These are phyloP conservation scores for Harpalus rufipes DNA, from an alignment of 2,888 invertebrate species.

Conservation along the genomic window DNA sequence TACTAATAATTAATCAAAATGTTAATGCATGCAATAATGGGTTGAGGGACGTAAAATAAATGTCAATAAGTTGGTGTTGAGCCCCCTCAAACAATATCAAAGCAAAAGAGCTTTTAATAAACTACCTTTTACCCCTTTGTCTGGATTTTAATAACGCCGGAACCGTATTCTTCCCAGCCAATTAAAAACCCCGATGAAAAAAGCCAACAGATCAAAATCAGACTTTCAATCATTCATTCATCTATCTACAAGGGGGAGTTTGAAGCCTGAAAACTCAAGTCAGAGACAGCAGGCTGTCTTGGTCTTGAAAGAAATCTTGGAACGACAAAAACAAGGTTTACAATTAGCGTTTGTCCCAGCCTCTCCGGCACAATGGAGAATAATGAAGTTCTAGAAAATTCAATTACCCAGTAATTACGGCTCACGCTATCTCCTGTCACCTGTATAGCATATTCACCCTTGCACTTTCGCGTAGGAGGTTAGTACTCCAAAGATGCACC, in stretches of 20 bases:
- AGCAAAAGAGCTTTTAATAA: conserved; percentile 33
- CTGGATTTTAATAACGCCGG: conserved; percentile 8
- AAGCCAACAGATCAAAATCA: conserved; percentile 46
- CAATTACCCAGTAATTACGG: conserved; percentile 66
- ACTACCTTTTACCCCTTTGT: conserved; percentile 20
- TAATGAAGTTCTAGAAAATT: conserved; percentile 67
- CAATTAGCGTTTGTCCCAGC: conserved; percentile 66
- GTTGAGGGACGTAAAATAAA: background rate
- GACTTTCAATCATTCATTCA: conserved; percentile 38
- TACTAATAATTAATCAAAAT: background rate
- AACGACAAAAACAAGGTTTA: conserved; percentile 65
- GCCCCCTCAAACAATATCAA: background rate
- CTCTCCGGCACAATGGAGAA: conserved; percentile 62
- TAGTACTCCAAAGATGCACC: too few species aligned
- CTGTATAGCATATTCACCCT: conserved; percentile 18
- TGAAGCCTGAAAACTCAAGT: background rate
- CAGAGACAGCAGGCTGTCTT: conserved; percentile 1
- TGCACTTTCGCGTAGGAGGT: too few species aligned
- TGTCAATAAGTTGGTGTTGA: background rate
- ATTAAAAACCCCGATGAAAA: conserved; percentile 36
- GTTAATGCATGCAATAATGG: background rate
- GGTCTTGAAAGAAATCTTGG: conserved; percentile 6
- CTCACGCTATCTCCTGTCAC: conserved; percentile 61
- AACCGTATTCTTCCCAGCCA: conserved; percentile 24
- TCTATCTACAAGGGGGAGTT: background rate